These are phyloP conservation scores for Schizopygopsis pylzovi DNA, from an alignment of 2,797 vertebrate species.

Conservation along the genomic window DNA sequence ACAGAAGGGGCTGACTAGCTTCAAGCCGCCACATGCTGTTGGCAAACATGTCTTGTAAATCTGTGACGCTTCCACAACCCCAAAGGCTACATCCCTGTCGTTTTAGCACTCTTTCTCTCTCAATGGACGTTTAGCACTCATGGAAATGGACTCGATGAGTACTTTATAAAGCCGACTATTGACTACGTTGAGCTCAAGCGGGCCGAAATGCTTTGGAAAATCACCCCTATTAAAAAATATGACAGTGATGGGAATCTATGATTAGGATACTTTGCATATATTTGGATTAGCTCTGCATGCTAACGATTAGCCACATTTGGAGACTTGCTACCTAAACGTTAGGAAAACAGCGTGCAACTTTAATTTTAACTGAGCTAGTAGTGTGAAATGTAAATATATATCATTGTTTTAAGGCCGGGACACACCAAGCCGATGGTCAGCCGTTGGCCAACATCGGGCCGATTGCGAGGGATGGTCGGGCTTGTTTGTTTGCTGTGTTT, in stretches of 20 bases:
- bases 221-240: conserved; percentile 37
- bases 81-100: conserved; percentile 28
- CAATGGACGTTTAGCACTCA: conserved; percentile 22
- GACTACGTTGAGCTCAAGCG: conserved; percentile 26
- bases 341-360: neutral
- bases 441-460: too few relatives aligned
- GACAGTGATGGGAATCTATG: conserved; percentile 8
- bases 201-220: conserved; percentile 21
- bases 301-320: neutral
- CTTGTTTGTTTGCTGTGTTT: too few relatives aligned
- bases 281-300: neutral
- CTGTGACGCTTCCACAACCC: conserved; percentile 36
- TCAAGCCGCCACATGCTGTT: conserved; percentile 54
- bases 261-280: neutral
- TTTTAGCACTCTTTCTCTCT: conserved; percentile 28
- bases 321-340: neutral
- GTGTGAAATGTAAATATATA: neutral
- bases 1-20: conserved; percentile 44
- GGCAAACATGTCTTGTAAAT: conserved; percentile 57
- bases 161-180: conserved; percentile 37
- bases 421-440: too few relatives aligned
- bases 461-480: too few relatives aligned
- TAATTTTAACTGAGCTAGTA: neutral
- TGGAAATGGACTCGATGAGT: conserved; percentile 18
- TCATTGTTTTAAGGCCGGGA: neutral